A percentile compares a stretch with the other conserved stretches of the same genome.
These are phyloP conservation scores for Stictonetta naevosa DNA, from an alignment of 2,113 vertebrate genomes.

Conservation along the genomic window DNA sequence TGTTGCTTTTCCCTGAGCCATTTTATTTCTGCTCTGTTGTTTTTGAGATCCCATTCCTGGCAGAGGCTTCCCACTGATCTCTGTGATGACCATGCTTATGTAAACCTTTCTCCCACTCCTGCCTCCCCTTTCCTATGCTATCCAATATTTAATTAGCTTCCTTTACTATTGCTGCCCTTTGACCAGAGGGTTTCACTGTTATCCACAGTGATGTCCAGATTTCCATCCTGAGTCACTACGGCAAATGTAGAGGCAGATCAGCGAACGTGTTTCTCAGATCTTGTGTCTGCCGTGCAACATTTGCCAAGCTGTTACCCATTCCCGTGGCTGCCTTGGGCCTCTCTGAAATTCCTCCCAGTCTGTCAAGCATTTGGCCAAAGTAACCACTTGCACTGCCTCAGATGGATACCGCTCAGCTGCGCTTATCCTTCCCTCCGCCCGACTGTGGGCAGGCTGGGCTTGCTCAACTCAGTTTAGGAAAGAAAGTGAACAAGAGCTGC, in stretches of 20 bases:
- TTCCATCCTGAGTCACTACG: conserved; percentile 38
- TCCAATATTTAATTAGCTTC: conserved; percentile 49
- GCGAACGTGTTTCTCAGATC: neutral
- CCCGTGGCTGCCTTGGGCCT: neutral
- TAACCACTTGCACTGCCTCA: neutral
- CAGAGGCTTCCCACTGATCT: conserved; percentile 22
- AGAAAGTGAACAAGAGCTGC: conserved; percentile 1
- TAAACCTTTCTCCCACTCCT: conserved; percentile 41
- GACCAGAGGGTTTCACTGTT: conserved; percentile 29
- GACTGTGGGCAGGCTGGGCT: neutral
- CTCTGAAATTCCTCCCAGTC: neutral
- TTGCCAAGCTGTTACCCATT: neutral
- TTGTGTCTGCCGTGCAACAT: neutral
- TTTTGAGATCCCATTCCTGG: neutral
- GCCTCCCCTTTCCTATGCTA: conserved; percentile 17
- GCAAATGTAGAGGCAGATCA: neutral
- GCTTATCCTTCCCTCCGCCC: neutral
- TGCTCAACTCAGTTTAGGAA: neutral
- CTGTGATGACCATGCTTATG: conserved; percentile 14
- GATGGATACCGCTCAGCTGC: neutral
- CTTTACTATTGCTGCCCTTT: conserved; percentile 27
- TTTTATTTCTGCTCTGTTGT: conserved; percentile 20
- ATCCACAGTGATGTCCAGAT: conserved; percentile 23
- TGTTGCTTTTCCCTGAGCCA: neutral
- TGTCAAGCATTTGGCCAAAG: neutral